Evolutionary conservation across 2,797 vertebrate species (phyloP).

Genomic region (Sebastiscus albofasciatus): DNA sequence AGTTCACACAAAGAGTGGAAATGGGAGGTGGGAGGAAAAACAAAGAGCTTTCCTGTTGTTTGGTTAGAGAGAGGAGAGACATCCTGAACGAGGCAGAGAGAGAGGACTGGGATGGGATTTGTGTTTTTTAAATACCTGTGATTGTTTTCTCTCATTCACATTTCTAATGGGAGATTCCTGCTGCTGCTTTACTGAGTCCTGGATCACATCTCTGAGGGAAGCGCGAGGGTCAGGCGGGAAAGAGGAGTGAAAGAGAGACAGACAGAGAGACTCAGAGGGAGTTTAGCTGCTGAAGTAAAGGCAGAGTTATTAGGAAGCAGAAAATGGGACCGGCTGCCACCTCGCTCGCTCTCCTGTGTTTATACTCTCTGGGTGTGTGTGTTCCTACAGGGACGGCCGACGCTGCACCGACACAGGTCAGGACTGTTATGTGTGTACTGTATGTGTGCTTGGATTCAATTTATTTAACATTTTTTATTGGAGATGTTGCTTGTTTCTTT

Average conservation of each 20-base stretch:
- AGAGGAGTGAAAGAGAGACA: slow-evolving; percentile 15
- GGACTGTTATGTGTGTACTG: slow-evolving; percentile 18
- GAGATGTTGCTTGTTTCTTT: not conserved
- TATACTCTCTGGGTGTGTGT: slow-evolving; percentile 57
- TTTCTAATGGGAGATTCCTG: slow-evolving; percentile 36
- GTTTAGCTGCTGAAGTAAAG: slow-evolving; percentile 35
- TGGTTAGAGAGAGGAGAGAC: slow-evolving; percentile 19
- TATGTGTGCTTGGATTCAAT: not conserved
- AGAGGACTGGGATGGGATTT: slow-evolving; percentile 10
- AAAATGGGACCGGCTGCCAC: slow-evolving; percentile 74
- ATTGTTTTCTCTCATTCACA: slow-evolving; percentile 26
- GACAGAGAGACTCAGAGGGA: slow-evolving; percentile 34
- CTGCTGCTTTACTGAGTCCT: not conserved
- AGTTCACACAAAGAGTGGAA: slow-evolving; percentile 77
- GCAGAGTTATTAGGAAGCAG: slow-evolving; percentile 33
- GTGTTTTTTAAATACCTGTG: not conserved
- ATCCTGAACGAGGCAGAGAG: slow-evolving; percentile 6
- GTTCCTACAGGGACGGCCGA: slow-evolving; percentile 36
- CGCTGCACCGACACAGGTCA: slow-evolving; percentile 71
- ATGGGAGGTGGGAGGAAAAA: slow-evolving; percentile 71
- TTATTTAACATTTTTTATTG: not conserved
- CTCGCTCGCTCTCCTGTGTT: slow-evolving; percentile 70
- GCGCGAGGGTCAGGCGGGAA: slow-evolving; percentile 5
- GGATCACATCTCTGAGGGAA: slow-evolving; percentile 33
- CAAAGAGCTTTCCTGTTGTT: slow-evolving; percentile 78